Percentiles rank a stretch among this genome's conserved stretches.
Evolutionary conservation across 2,113 vertebrate species (phyloP).

Genomic region (Perccottus glenii): DNA sequence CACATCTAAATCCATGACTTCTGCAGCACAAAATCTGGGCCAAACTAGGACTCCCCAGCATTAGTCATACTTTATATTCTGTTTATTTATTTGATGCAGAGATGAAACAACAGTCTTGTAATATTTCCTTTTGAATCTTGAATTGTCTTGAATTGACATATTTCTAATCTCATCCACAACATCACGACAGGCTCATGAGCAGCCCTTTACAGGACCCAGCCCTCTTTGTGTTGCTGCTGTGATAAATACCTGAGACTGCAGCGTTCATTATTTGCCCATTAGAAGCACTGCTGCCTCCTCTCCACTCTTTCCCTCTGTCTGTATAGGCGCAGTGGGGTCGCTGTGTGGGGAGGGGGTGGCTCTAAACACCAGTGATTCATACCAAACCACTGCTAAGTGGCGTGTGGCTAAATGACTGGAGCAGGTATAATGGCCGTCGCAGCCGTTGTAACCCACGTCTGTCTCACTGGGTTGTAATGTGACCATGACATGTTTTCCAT

Average conservation of each 20-base stretch:
- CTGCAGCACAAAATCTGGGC: no score
- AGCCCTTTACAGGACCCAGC: slow-evolving; percentile 32
- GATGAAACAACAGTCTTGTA: no score
- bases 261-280: slow-evolving; percentile 65
- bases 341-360: slow-evolving; percentile 15
- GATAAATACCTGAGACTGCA: slow-evolving; percentile 63
- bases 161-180: no score
- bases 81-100: no score
- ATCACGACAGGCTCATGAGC: no score
- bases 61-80: no score
- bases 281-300: slow-evolving; percentile 60
- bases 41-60: no score
- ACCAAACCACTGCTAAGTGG: slow-evolving; percentile 61
- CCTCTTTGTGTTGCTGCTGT: slow-evolving; percentile 41
- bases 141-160: no score
- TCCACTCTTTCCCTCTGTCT: slow-evolving; percentile 63
- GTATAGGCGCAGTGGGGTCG: slow-evolving; percentile 56
- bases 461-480: slow-evolving; percentile 55
- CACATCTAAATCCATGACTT: no score
- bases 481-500: slow-evolving; percentile 62
- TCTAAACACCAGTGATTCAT: slow-evolving; percentile 68
- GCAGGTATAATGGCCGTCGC: slow-evolving; percentile 63
- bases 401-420: slow-evolving; percentile 66
- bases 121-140: no score
- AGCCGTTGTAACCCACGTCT: slow-evolving; percentile 52